phyloP scores from a whole-genome alignment of 2,113 vertebrate species.

The Orientallactaga bullata region DNA sequence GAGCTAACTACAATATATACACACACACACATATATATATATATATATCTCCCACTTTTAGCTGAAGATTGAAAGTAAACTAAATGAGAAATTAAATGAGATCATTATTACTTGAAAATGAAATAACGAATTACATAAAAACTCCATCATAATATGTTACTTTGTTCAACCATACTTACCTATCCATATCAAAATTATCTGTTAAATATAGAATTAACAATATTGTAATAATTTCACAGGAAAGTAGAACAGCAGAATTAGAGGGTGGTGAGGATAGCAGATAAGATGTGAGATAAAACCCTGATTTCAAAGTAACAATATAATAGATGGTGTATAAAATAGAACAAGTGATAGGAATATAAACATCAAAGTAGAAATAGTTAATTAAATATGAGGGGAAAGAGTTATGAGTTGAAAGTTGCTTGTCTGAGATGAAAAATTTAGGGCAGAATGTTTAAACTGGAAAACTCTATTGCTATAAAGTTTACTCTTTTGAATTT shows the following conservation, averaged over 20 bases:
- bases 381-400: not conserved
- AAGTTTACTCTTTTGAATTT: not conserved
- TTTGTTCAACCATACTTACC: not conserved
- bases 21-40: no score
- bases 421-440: not conserved
- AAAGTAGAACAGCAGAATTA: not conserved
- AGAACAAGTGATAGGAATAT: not conserved
- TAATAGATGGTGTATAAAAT: not conserved
- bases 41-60: not conserved
- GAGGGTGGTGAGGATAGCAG: not conserved
- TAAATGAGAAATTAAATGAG: not conserved
- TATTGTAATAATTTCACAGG: not conserved
- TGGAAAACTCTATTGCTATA: not conserved
- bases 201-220: not conserved
- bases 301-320: constrained; percentile 1
- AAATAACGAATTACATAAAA: not conserved
- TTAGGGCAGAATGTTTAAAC: not conserved
- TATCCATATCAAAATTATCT: not conserved
- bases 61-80: constrained; percentile 1
- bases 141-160: not conserved
- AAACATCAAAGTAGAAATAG: not conserved
- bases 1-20: no score
- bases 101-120: not conserved
- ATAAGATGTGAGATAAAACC: not conserved
- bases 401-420: not conserved